Evolutionary conservation across 2,888 invertebrate genomes (phyloP).

Genomic region (Thelaira solivaga): DNA sequence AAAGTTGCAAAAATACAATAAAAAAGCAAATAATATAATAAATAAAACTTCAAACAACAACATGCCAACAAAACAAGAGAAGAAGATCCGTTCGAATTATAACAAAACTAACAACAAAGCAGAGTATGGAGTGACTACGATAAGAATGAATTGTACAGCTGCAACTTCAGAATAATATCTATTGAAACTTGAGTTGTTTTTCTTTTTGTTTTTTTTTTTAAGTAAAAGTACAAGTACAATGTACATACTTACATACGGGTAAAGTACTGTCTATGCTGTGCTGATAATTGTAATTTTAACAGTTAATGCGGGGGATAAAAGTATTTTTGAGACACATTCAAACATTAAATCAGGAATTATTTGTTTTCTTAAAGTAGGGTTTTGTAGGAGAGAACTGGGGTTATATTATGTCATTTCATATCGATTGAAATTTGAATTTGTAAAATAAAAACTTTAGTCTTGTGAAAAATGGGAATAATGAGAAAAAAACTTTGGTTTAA

Average conservation of each 20-base stretch:
- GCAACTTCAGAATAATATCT: slow-evolving; percentile 44
- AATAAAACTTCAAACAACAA: slow-evolving; percentile 33
- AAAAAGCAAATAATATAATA: background rate
- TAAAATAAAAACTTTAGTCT: too few species aligned
- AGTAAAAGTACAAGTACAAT: slow-evolving; percentile 34
- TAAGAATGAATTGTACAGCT: slow-evolving; percentile 26
- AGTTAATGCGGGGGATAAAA: background rate
- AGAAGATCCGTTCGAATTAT: slow-evolving; percentile 54
- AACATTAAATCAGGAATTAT: background rate
- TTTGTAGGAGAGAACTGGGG: too few species aligned
- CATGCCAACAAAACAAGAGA: slow-evolving; percentile 3
- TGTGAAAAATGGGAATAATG: too few species aligned
- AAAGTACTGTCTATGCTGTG: slow-evolving; percentile 54
- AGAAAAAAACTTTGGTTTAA: too few species aligned
- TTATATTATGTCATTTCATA: too few species aligned
- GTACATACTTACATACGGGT: slow-evolving; percentile 7
- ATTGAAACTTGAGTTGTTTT: slow-evolving; percentile 18
- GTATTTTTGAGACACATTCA: background rate
- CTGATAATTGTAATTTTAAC: slow-evolving; percentile 46
- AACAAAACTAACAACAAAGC: slow-evolving; percentile 36
- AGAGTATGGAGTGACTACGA: slow-evolving; percentile 22
- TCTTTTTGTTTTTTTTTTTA: background rate
- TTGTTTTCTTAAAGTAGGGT: too few species aligned
- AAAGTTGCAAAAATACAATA: background rate
- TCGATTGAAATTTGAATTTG: too few species aligned